Conservation (phyloP, 2,113 vertebrate genomes). For the Heloderma charlesbogerti region DNA sequence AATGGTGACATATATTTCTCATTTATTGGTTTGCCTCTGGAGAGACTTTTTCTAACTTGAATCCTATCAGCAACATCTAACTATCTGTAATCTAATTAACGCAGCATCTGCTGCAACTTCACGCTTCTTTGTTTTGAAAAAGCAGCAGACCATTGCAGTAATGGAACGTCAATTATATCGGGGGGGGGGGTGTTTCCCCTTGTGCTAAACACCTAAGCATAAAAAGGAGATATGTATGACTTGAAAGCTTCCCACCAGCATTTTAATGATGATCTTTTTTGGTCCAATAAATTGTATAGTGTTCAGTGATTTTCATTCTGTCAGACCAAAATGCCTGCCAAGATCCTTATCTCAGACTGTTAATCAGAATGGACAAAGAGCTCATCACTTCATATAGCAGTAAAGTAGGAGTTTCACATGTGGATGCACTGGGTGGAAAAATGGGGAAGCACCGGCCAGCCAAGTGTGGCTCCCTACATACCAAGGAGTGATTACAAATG, state of each 20-base stretch:
- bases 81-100: slow-evolving; percentile 40
- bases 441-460: not conserved
- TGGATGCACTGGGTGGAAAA: not conserved
- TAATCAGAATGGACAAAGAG: not conserved
- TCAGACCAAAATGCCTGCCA: not conserved
- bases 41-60: slow-evolving; percentile 23
- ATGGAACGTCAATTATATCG: not conserved
- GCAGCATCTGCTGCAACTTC: slow-evolving; percentile 32
- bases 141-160: slow-evolving; percentile 23
- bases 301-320: not conserved
- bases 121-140: slow-evolving; percentile 32
- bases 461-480: not conserved
- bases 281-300: not conserved
- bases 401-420: not conserved
- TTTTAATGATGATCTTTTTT: not conserved
- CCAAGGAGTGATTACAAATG: not conserved
- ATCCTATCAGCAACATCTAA: slow-evolving; percentile 14
- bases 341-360: not conserved
- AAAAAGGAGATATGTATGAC: not conserved
- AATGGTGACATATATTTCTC: slow-evolving; percentile 22
- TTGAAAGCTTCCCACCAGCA: not conserved
- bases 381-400: not conserved
- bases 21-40: slow-evolving; percentile 9
- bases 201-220: not conserved
- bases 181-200: not conserved